phyloP scores from a whole-genome alignment of 2,888 invertebrate species.

The Sminthurides aquaticus region DNA sequence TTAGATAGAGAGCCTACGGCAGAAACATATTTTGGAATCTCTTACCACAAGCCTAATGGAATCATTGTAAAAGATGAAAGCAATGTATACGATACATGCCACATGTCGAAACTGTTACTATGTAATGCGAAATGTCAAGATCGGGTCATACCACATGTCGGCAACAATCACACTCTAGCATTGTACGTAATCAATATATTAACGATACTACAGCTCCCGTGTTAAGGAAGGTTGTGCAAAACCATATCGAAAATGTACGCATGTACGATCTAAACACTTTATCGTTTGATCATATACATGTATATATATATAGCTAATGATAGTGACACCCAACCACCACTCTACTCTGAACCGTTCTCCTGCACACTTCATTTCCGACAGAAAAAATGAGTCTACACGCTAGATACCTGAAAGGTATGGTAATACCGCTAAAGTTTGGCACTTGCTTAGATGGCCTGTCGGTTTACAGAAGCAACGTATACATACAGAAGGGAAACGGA shows the following conservation, averaged over 20 bases:
- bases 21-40: too few species aligned
- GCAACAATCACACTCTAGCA: background rate
- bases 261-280: background rate
- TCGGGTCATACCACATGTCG: background rate
- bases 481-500: constrained; percentile 1
- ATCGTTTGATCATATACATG: background rate
- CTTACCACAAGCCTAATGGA: too few species aligned
- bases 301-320: constrained; percentile 9
- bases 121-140: background rate
- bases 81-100: too few species aligned
- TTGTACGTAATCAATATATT: constrained; percentile 1
- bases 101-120: background rate
- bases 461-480: background rate
- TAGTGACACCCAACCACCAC: background rate
- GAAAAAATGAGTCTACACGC: background rate
- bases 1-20: too few species aligned
- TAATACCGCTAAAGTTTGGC: background rate
- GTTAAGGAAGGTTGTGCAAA: background rate
- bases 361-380: constrained; percentile 10
- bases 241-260: background rate
- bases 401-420: background rate
- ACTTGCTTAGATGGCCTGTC: background rate
- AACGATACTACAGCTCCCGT: constrained; percentile 2
- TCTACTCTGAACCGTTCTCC: background rate
- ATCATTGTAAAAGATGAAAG: too few species aligned